Conservation (phyloP, 2,797 vertebrate species). For the Pseudotriccus pelzelni region DNA sequence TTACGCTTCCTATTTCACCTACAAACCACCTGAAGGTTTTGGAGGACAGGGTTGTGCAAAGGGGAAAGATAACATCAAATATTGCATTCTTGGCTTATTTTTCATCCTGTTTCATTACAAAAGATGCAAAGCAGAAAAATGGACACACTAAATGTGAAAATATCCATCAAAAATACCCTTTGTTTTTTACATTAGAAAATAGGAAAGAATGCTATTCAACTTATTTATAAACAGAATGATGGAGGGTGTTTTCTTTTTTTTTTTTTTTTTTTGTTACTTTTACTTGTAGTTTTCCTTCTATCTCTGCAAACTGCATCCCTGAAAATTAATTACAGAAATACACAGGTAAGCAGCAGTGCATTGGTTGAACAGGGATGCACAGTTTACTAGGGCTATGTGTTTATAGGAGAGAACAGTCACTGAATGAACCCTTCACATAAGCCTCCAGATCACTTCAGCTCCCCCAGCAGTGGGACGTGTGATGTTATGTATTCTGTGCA, state of each 20-base stretch:
- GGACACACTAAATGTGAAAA: neutral
- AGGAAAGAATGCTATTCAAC: neutral
- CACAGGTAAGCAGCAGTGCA: neutral
- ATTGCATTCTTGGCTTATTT: neutral
- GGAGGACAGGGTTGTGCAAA: neutral
- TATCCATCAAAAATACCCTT: neutral
- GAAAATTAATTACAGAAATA: neutral
- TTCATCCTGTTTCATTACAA: rapidly evolving
- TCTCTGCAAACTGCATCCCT: rapidly evolving
- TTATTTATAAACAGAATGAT: neutral
- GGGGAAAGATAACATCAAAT: neutral
- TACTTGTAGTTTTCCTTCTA: neutral
- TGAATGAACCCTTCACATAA: neutral
- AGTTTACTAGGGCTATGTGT: neutral
- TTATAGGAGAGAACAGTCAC: neutral
- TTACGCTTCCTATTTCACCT: neutral
- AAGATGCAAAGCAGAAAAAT: neutral
- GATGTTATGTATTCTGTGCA: neutral
- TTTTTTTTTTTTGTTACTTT: neutral
- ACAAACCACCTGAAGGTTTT: neutral
- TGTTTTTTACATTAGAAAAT: neutral
- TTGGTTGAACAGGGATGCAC: neutral
- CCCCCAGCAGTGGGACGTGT: neutral
- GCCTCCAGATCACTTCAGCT: neutral
- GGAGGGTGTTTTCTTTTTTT: too few species aligned